These are phyloP conservation scores for Rhimphoctona megacephalus DNA, from an alignment of 2,888 invertebrate genomes.

Conservation along the genomic window DNA sequence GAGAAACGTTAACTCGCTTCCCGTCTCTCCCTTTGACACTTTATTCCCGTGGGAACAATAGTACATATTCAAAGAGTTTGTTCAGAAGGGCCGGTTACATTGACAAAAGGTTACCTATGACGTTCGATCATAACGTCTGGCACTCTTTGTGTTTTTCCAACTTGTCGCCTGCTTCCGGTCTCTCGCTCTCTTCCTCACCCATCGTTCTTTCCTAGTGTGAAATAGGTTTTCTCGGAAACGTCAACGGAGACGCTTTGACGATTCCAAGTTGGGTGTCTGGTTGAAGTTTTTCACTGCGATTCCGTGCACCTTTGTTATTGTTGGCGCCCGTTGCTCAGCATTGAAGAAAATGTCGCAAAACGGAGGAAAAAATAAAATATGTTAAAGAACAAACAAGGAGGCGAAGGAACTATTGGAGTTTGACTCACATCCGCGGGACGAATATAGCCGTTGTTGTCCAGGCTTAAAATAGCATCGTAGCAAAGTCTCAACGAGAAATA, in stretches of 20 bases:
- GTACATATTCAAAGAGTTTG: conserved; percentile 35
- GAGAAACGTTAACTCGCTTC: conserved; percentile 14
- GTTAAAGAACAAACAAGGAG: not conserved
- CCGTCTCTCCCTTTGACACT: not conserved
- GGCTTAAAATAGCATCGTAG: conserved; percentile 19
- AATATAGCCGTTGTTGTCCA: not conserved
- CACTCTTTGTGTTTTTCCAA: conserved; percentile 13
- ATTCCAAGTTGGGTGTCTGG: conserved; percentile 12
- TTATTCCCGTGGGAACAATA: conserved; percentile 54
- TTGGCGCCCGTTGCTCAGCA: not conserved
- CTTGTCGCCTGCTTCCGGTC: conserved; percentile 14
- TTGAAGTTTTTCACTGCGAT: not conserved
- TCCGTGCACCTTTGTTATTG: not conserved
- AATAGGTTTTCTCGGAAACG: conserved; percentile 42
- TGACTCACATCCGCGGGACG: conserved; percentile 6
- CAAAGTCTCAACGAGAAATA: conserved; percentile 4
- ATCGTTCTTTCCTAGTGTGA: not conserved
- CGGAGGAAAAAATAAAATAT: not conserved
- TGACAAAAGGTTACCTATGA: conserved; percentile 36
- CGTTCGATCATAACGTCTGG: conserved; percentile 17
- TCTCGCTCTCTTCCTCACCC: conserved; percentile 5
- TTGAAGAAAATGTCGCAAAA: not conserved
- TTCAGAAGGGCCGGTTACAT: conserved; percentile 10
- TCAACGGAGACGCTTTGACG: not conserved
- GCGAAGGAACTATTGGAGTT: conserved; percentile 7